A percentile compares a stretch with the other conserved stretches of the same genome.
phyloP scores from a whole-genome alignment of 2,113 vertebrate species.

The Austrofundulus limnaeus region DNA sequence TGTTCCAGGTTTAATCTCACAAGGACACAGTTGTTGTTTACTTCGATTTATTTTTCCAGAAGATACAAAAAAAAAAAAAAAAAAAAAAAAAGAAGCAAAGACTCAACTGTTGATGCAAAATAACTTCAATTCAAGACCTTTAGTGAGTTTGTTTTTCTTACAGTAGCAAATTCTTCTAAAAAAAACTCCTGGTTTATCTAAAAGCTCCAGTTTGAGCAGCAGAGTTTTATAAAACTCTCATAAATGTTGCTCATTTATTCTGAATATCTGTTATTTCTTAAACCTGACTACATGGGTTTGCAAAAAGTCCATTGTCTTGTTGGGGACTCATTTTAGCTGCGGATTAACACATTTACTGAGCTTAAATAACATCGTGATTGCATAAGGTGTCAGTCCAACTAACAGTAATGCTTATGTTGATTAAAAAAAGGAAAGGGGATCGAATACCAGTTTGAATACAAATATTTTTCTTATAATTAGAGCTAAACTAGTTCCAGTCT shows the following conservation, averaged over 20 bases:
- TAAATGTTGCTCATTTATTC: neutral
- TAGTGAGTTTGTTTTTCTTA: no score
- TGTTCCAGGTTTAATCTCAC: slow-evolving; percentile 26
- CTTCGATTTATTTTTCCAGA: slow-evolving; percentile 6
- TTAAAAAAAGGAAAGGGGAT: no score
- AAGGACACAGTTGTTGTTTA: slow-evolving; percentile 31
- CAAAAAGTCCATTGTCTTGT: neutral
- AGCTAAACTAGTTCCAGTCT: no score
- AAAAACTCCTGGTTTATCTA: neutral
- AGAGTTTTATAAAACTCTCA: neutral
- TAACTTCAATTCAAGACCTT: no score
- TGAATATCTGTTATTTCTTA: neutral
- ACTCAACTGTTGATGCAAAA: no score
- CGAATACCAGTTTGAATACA: neutral
- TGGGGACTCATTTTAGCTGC: slow-evolving; percentile 11
- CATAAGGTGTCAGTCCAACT: neutral
- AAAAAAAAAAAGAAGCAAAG: slow-evolving; percentile 9
- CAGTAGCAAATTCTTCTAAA: no score
- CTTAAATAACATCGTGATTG: neutral
- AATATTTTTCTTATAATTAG: neutral
- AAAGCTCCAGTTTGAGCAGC: neutral
- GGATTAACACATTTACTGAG: slow-evolving; percentile 17
- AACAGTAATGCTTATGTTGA: neutral
- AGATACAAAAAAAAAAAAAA: no score
- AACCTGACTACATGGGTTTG: neutral